These are phyloP conservation scores for Pseudorhombus dupliciocellatus DNA, from an alignment of 2,113 vertebrate species.

Conservation along the genomic window DNA sequence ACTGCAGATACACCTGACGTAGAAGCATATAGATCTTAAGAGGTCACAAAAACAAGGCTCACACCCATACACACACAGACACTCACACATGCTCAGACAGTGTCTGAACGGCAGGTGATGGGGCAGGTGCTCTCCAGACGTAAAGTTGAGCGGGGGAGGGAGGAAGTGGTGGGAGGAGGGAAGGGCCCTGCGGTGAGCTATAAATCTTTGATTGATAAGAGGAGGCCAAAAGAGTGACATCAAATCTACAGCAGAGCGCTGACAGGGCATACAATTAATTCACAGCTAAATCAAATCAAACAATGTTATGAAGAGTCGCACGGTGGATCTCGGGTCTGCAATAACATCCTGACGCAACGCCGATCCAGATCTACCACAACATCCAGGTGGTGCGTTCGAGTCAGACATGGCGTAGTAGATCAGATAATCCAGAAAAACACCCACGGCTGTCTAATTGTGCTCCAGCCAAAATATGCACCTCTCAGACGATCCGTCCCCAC, in stretches of 20 bases:
- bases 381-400: conserved; percentile 39
- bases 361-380: conserved; percentile 4
- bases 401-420: conserved; percentile 49
- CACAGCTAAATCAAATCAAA: not conserved
- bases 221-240: conserved; percentile 28
- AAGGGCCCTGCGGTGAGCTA: conserved; percentile 3
- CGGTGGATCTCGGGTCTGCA: conserved; percentile 18
- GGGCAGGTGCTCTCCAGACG: conserved; percentile 76
- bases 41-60: not conserved
- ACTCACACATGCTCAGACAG: conserved; percentile 47
- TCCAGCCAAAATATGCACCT: conserved; percentile 58
- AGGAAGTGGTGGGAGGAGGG: conserved; percentile 31
- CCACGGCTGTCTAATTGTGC: conserved; percentile 36
- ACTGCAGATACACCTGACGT: too few relatives aligned
- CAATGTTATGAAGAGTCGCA: not conserved
- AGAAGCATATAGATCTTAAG: too few relatives aligned
- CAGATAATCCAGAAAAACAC: conserved; percentile 51
- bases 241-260: conserved; percentile 9
- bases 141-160: conserved; percentile 19
- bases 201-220: conserved; percentile 45
- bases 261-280: not conserved
- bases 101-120: conserved; percentile 78
- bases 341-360: conserved; percentile 55
- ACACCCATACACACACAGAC: conserved; percentile 35
- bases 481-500: conserved; percentile 34